Conservation (phyloP, 1,140 invertebrate species). For the Nylanderia fulva region DNA sequence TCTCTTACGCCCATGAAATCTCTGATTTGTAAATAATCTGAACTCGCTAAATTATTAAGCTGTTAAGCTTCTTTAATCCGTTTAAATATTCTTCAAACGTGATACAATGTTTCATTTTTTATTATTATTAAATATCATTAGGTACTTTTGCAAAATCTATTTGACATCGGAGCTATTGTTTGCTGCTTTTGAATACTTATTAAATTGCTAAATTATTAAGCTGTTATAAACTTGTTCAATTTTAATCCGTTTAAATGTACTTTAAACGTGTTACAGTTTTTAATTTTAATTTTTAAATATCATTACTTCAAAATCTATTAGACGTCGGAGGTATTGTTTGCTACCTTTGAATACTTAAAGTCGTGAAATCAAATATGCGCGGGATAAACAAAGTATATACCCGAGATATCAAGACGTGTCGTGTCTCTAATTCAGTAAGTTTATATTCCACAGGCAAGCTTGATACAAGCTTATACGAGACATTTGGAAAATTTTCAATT, state of each 20-base stretch:
- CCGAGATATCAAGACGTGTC: neutral
- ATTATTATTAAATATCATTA: too few species aligned
- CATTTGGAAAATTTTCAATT: conserved; percentile 51
- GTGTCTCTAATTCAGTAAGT: neutral
- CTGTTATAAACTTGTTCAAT: too few species aligned
- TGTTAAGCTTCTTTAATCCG: too few species aligned
- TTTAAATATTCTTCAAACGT: too few species aligned
- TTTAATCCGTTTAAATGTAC: neutral
- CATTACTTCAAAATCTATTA: neutral
- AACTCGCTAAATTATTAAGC: too few species aligned
- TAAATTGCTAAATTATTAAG: conserved; percentile 12
- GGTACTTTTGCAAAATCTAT: too few species aligned
- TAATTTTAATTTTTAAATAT: neutral
- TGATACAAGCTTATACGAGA: conserved; percentile 26
- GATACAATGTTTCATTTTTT: too few species aligned
- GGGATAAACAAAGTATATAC: too few species aligned
- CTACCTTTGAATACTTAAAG: neutral
- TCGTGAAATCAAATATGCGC: neutral
- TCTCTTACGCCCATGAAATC: too few species aligned
- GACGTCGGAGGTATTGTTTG: neutral
- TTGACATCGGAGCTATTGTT: too few species aligned
- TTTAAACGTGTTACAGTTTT: too few species aligned
- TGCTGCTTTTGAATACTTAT: too few species aligned
- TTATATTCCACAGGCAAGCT: neutral
- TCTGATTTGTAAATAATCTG: neutral